Percentiles rank a stretch among this genome's conserved stretches.
Evolutionary conservation across 92 coral and sea anemone genomes (phyloP).

Genomic region (Diadumene lineata): DNA sequence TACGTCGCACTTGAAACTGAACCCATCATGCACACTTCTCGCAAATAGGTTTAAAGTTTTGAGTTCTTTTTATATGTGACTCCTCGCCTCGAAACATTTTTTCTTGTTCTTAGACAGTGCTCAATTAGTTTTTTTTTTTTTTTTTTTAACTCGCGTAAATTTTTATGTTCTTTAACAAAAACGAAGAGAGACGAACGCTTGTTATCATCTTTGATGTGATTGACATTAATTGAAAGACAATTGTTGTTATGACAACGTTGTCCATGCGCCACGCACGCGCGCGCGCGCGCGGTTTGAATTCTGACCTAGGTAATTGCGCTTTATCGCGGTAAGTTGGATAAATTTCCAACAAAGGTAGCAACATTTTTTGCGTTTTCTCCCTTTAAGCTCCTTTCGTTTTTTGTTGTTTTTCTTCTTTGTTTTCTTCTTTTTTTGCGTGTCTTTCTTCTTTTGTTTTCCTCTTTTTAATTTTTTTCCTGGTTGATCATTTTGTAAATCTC

Average conservation of each 20-base stretch:
- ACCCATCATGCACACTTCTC: too few relatives aligned
- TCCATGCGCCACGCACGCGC: not conserved
- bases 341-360: not conserved
- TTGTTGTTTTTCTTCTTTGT: not conserved
- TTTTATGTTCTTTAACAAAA: not conserved
- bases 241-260: conserved; percentile 9
- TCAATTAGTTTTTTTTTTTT: not conserved
- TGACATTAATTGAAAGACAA: not conserved
- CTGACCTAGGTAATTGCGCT: not conserved
- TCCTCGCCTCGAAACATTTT: too few relatives aligned
- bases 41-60: too few relatives aligned
- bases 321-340: not conserved
- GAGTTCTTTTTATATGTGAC: too few relatives aligned
- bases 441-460: not conserved
- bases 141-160: not conserved
- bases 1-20: too few relatives aligned
- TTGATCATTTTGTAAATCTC: not conserved
- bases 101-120: too few relatives aligned
- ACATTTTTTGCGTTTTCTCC: not conserved
- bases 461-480: too few relatives aligned
- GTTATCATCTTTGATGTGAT: not conserved
- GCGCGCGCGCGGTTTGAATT: conserved; percentile 3
- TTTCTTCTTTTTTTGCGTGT: not conserved
- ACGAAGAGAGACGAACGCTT: not conserved
- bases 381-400: not conserved